Evolutionary conservation across 2,797 vertebrate genomes (phyloP).

Genomic region (Trachops cirrhosus): DNA sequence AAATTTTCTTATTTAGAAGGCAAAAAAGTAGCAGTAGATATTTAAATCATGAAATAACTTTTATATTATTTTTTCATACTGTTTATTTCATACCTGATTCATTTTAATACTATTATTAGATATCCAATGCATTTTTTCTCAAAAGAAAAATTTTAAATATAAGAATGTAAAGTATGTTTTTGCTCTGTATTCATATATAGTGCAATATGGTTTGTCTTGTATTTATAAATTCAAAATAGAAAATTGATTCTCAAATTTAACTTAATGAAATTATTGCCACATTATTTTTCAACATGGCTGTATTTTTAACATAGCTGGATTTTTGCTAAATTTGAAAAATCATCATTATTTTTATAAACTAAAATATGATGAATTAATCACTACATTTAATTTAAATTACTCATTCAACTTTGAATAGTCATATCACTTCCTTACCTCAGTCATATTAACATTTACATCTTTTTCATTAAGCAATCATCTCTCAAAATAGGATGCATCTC

Average conservation of each 20-base stretch:
- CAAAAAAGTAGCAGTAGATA: background rate
- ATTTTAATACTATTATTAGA: background rate
- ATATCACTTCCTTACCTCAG: background rate
- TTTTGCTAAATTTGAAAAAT: background rate
- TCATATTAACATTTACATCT: background rate
- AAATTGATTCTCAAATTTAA: background rate
- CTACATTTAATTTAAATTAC: background rate
- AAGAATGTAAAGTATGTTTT: background rate
- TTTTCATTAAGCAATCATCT: background rate
- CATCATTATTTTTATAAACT: background rate
- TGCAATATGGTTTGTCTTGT: background rate
- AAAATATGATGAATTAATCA: background rate
- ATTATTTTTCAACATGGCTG: background rate
- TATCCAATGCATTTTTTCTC: background rate
- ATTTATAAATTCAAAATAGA: background rate
- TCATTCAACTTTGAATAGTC: background rate
- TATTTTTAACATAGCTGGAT: background rate
- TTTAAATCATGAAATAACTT: background rate
- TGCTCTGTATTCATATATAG: background rate
- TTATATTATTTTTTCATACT: background rate
- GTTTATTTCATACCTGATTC: background rate
- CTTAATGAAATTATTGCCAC: background rate
- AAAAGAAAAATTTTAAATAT: background rate
- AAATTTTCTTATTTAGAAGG: background rate
- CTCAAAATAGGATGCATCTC: background rate